Base-by-base conservation (phyloP, 2,888 invertebrate species). In the Blera fallax region DNA sequence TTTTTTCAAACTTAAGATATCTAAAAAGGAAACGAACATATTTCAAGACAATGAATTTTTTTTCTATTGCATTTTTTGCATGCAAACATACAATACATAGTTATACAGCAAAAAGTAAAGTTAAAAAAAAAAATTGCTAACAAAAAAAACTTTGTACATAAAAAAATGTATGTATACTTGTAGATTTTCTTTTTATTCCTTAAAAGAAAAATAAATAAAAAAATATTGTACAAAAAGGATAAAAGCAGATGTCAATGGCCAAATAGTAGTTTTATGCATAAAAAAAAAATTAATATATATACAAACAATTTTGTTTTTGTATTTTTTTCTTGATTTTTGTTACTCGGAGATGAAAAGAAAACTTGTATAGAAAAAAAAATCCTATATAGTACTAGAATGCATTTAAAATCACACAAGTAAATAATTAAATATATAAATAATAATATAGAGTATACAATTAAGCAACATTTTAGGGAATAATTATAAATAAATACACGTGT, bases 401-500 rank as follows among this genome's bases (percentile, higher is more conserved):
- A 74, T 64, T 70, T 62, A 84, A 73, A 64, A 73, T 58, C 73
- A 83, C 83, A 83, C 73, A 74, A 67, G n/a, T 29, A 21, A 72
- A 81, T 21, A 50, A 45, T 45, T n/a, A 34, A 32, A 67, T 43
- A 54, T 11, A 52, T 58, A 56, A 65, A 56, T 32, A 74, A 78
- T 58, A 73, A 74, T 43, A 50, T 32, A 70, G n/a, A n/a, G 74
- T 76, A 80, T 80, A 80, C 74, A 80, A 74, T 8, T 80, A 80
- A 70, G 84, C 69, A 84, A 84, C 80, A 64, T 80, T 84, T 84
- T 84, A 84, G 84, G 80, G 84, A 84, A 84, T 84, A 84, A 74
- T 74, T 84, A 76, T 80, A 84, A 76, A 70, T 70, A n/a, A n/a
- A 78, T 54, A 84, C 56, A 27, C 32, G 74, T 76, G 4, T 4